Base-by-base conservation (phyloP, 2,113 vertebrate genomes). In the Malurus cyaneus region DNA sequence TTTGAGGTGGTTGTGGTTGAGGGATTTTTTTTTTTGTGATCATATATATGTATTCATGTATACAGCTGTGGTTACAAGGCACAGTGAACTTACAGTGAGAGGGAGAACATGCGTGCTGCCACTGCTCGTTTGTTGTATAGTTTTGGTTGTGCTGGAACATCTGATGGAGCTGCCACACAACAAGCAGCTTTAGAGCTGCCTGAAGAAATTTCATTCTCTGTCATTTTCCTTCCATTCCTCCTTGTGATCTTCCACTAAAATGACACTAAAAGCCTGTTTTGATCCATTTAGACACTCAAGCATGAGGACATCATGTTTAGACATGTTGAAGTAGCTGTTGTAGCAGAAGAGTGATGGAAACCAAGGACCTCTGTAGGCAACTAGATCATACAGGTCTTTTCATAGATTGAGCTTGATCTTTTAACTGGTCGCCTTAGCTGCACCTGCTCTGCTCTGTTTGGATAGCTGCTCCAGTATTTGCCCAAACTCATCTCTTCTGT, bases 371-470 rank as follows among this genome's bases (percentile, higher is more conserved):
- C 31, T 74, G 24, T 56, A 64, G 60, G 83, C 64, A 91, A 52
- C 31, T 71, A 20, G 52, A 28, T 90, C 32, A 9, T 39, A 12
- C 0, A 44, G 28, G 18, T 44, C 26, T 74, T 60, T 81, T 49
- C 32, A 14, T 49, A 47, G 70, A 29, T 25, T 67, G 65, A 70
- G 15, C 52, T 56, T 36, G 7, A 8, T 73, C 72, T 89, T 74
- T 52, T 80, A 57, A 52, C 36, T 32, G 28, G 19, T 79, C 61
- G 41, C 36, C 31, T 74, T 60, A 83, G n/a, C 34, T 79, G 44
- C 86, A 84, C 60, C 77, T 93, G 91, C 67, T 88, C 47, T 92
- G n/a, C 65, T 81, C 13, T 91, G 25, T 92, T 93, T 93, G 77
- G 49, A 72, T 89, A 84, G 57, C 69, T 91, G 60, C 60, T 92